Evolutionary conservation across 2,797 vertebrate species (phyloP).

Genomic region (Molothrus ater): DNA sequence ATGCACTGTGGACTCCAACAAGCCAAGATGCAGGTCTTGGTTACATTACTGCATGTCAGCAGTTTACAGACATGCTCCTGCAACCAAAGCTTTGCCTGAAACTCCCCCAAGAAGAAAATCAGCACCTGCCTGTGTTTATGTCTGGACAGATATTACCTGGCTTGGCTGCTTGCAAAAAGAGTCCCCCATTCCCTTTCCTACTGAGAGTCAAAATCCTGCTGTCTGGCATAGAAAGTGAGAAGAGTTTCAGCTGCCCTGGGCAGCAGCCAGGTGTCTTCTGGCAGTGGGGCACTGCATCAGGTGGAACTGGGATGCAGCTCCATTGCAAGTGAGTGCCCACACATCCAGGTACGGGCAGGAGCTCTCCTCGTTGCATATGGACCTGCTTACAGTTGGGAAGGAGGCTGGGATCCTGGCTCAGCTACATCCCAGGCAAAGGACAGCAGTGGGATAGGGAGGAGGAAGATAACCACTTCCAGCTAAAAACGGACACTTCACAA

Average conservation of each 20-base stretch:
- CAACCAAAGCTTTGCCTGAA: neutral
- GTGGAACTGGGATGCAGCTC: neutral
- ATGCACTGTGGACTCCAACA: neutral
- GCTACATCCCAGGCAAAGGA: neutral
- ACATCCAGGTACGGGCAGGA: rapidly evolving
- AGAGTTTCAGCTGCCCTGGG: neutral
- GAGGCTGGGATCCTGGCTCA: neutral
- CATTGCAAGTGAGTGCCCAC: rapidly evolving
- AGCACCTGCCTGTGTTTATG: neutral
- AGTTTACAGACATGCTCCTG: neutral
- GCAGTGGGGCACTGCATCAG: rapidly evolving
- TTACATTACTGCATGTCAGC: rapidly evolving
- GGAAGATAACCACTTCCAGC: neutral
- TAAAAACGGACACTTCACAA: neutral
- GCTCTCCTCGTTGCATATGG: neutral
- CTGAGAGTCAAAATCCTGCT: neutral
- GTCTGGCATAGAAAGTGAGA: neutral
- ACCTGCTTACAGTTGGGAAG: neutral
- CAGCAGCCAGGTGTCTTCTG: neutral
- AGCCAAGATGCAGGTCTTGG: neutral
- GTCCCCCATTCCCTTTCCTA: neutral
- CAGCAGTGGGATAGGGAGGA: neutral
- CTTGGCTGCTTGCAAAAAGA: neutral
- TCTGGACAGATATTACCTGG: neutral
- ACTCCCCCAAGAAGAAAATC: rapidly evolving